These are phyloP conservation scores for Turdus rufiventris DNA, from an alignment of 2,113 vertebrate genomes.

Conservation along the genomic window DNA sequence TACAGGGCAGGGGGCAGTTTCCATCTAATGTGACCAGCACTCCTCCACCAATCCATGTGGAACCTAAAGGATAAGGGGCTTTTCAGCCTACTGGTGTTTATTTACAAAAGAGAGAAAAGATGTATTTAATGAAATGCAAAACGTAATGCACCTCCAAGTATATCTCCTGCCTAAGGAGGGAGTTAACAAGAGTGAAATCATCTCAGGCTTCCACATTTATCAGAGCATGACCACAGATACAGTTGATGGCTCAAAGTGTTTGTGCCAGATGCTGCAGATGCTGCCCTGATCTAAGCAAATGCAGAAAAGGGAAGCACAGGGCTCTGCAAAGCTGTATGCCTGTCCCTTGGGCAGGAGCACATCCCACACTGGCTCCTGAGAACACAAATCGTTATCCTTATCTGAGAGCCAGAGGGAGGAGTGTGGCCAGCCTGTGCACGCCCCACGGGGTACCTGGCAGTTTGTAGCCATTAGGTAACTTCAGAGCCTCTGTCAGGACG, in stretches of 20 bases:
- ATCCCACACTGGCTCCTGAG: background rate
- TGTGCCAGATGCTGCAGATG: background rate
- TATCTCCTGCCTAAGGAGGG: background rate
- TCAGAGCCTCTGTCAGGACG: background rate
- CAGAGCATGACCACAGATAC: background rate
- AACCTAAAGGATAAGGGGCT: background rate
- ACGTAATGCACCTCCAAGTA: background rate
- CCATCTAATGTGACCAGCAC: background rate
- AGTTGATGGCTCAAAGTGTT: background rate
- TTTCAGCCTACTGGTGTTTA: background rate
- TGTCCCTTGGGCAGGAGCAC: background rate
- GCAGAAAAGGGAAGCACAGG: background rate
- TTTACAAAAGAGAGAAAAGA: background rate
- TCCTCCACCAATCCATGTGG: background rate
- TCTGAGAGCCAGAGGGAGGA: background rate
- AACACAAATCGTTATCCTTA: background rate
- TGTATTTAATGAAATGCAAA: background rate
- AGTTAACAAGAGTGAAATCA: background rate
- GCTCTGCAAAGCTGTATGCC: background rate
- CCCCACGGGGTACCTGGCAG: fast-evolving
- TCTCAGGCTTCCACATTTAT: background rate
- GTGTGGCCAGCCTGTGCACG: background rate
- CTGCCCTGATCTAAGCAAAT: background rate
- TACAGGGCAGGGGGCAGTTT: background rate
- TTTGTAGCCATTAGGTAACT: background rate